These are phyloP conservation scores for Lasioglossum lativentre DNA, from an alignment of 2,888 invertebrate species.

Conservation along the genomic window DNA sequence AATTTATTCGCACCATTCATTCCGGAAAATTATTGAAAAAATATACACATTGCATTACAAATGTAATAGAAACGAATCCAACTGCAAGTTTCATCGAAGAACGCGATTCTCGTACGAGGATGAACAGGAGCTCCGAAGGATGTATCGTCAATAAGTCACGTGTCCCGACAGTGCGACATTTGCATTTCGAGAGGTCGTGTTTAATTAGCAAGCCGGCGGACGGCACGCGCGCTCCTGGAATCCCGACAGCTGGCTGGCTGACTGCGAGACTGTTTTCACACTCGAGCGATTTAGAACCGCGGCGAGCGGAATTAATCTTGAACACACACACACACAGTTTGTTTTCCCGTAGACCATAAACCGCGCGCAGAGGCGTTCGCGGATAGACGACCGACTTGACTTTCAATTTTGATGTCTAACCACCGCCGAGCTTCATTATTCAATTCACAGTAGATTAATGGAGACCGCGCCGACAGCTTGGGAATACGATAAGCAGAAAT, in stretches of 20 bases:
- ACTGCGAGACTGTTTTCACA: conserved; percentile 2
- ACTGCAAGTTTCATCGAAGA: too few relatives aligned
- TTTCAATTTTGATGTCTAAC: conserved; percentile 8
- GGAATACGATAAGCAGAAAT: background rate
- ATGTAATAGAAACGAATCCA: background rate
- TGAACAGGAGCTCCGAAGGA: background rate
- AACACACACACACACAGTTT: background rate
- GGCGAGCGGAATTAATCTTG: conserved; percentile 24
- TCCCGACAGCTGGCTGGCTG: background rate
- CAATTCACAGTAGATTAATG: background rate
- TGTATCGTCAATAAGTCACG: conserved; percentile 9
- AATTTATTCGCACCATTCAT: background rate
- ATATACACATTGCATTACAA: background rate
- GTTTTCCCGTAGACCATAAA: background rate
- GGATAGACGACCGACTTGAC: background rate
- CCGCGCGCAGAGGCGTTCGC: background rate
- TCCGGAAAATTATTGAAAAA: background rate
- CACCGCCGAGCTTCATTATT: background rate
- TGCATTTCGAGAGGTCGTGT: conserved; percentile 13
- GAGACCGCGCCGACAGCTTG: background rate
- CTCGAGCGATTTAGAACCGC: background rate
- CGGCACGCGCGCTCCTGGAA: conserved; percentile 17
- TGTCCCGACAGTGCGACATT: background rate
- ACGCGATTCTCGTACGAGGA: background rate
- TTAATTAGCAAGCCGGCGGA: conserved; percentile 17